A percentile compares a stretch with the other conserved stretches of the same genome.
These are phyloP conservation scores for Enteromius viviparus DNA, from an alignment of 2,797 vertebrate species.

Conservation along the genomic window DNA sequence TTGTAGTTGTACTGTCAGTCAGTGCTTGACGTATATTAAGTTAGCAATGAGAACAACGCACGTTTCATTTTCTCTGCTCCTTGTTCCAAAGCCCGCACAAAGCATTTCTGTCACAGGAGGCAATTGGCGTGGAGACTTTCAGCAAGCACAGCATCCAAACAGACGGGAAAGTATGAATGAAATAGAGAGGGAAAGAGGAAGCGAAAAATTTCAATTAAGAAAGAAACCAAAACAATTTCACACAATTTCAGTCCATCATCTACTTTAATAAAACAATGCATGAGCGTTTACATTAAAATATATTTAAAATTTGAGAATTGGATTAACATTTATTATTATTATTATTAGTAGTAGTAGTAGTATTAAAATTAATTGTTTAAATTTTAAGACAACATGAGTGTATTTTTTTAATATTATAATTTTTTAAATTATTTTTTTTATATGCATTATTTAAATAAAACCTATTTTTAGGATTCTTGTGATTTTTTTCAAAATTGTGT, in stretches of 20 bases:
- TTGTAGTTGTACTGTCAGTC: conserved; percentile 52
- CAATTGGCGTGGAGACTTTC: conserved; percentile 49
- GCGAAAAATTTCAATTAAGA: background rate
- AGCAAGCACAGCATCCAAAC: conserved; percentile 40
- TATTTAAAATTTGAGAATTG: background rate
- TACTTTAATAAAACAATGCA: conserved; percentile 21
- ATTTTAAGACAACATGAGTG: background rate
- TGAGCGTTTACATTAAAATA: background rate
- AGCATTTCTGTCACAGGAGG: conserved; percentile 54
- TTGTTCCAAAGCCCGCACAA: conserved; percentile 51
- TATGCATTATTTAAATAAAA: background rate
- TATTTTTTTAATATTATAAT: background rate
- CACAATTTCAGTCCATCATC: background rate
- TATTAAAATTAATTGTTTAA: background rate
- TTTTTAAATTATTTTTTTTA: background rate
- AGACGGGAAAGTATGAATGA: conserved; percentile 22
- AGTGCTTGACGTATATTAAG: conserved; percentile 52
- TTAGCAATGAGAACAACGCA: conserved; percentile 47
- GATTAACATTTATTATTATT: background rate
- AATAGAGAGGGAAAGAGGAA: background rate
- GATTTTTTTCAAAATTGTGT: background rate
- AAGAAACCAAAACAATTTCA: conserved; percentile 8
- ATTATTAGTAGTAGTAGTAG: background rate
- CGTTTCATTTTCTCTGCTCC: conserved; percentile 49
- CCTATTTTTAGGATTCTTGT: background rate